A percentile compares a stretch with the other conserved stretches of the same genome.
These are phyloP conservation scores for Chironomus tepperi DNA, from an alignment of 1,140 invertebrate genomes.

Conservation along the genomic window DNA sequence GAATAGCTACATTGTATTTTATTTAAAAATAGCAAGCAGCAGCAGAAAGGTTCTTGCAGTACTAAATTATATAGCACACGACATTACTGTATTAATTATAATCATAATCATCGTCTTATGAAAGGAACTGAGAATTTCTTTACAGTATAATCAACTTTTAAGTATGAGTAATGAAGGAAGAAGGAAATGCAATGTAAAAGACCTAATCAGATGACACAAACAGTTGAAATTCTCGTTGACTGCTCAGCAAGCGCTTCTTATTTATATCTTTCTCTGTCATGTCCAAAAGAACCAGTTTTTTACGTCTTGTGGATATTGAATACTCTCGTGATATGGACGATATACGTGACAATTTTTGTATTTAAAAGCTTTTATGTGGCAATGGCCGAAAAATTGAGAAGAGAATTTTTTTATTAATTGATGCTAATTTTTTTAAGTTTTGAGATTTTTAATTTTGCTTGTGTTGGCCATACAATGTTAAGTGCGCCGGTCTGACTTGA, in stretches of 20 bases:
- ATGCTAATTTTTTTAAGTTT: no score
- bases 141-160: background rate
- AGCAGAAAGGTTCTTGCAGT: background rate
- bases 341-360: background rate
- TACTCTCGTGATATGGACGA: background rate
- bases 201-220: background rate
- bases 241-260: background rate
- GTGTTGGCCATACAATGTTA: no score
- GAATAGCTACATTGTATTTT: background rate
- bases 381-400: no score
- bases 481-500: no score
- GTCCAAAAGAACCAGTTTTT: background rate
- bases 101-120: background rate
- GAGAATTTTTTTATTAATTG: no score
- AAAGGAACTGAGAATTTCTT: background rate
- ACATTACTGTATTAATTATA: background rate
- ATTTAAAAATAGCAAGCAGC: background rate
- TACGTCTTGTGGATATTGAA: no score
- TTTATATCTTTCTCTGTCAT: background rate
- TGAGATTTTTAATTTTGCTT: no score
- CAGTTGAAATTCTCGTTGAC: background rate
- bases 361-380: no score
- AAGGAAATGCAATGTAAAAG: background rate
- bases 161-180: slow-evolving; percentile 1
- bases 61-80: background rate